Base-by-base conservation (phyloP, 2,797 vertebrate species). In the Parotocinclus haroldoi region DNA sequence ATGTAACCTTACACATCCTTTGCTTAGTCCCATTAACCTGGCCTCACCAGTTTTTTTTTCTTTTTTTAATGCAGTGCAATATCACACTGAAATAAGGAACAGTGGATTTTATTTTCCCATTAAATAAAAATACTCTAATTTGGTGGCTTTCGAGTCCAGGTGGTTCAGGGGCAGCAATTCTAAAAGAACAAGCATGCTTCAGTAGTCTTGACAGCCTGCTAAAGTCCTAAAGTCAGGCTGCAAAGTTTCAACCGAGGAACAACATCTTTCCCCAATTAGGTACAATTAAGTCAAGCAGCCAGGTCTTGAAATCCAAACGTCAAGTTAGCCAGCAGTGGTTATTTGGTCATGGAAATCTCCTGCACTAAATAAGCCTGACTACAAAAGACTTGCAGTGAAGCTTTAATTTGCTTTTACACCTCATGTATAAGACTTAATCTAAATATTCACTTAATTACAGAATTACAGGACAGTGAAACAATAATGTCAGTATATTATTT, bases 201-300 rank as follows among this genome's bases (percentile, higher is more conserved):
- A 61, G 1, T 57, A 66, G 16, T 63, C 58, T 39, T 46, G 36
- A 71, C 52, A 63, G 64, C 66, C 59, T 63, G 51, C 42, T 44
- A 52, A n/a, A 58, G 44, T 63, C 55, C 50, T 55, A 51, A 54
- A 62, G 67, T 73, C 60, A 65, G 55, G 46, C 63, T 58, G 48
- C 12, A 58, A 58, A 73, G 51, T 42, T 40, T 39, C 27, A 72
- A 17, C 66, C 58, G n/a, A 63, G 50, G 44, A 64, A 52, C 46
- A 57, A 40, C 59, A 55, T 61, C 48, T 45, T 73, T 67, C 72
- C 48, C 56, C 38, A 73, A 60, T 64, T 13, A 72, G 73, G 12
- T n/a, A 51, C 72, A 76, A 73, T 78, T 76, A 76, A 71, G 40
- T 73, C 64, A 78, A 48, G 72, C 67, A 73, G 51, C 27, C 71